Conservation (phyloP, 2,888 invertebrate genomes). For the Brachyptera risi region DNA sequence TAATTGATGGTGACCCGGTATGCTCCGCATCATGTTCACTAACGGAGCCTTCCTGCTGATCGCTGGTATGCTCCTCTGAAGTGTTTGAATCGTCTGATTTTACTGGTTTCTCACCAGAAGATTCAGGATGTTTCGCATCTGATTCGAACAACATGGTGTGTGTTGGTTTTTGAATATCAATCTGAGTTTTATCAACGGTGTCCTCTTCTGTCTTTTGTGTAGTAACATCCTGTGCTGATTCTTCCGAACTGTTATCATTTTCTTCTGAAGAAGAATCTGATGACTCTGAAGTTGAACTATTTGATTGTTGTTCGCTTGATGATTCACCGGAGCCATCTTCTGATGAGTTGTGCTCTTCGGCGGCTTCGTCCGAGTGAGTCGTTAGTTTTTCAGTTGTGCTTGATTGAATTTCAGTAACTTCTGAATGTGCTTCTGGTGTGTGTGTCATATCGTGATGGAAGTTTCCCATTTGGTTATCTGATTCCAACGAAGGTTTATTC, state of each 20-base stretch:
- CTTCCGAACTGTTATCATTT: neutral
- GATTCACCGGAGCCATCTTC: slow-evolving; percentile 25
- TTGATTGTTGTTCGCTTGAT: too few relatives aligned
- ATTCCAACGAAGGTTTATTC: slow-evolving; percentile 46
- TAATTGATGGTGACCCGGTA: neutral
- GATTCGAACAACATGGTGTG: slow-evolving; percentile 14
- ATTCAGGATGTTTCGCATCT: slow-evolving; percentile 5
- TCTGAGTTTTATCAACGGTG: slow-evolving; percentile 14
- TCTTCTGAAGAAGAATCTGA: neutral
- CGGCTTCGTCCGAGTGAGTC: neutral
- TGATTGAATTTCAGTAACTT: too few relatives aligned
- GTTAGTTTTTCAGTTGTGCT: slow-evolving; percentile 6
- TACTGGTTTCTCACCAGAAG: slow-evolving; percentile 23
- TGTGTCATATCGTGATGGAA: neutral
- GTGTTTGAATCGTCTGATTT: slow-evolving; percentile 26
- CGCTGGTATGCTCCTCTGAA: neutral
- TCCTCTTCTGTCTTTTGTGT: neutral
- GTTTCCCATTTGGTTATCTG: slow-evolving; percentile 48
- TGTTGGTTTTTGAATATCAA: too few relatives aligned
- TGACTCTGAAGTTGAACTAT: too few relatives aligned
- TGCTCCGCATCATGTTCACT: neutral
- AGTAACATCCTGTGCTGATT: neutral
- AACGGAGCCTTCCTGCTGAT: too few relatives aligned
- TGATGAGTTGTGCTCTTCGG: slow-evolving; percentile 22
- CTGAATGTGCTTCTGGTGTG: too few relatives aligned